Conservation (phyloP, 2,888 invertebrate genomes). For the Ennomos quercinarius region DNA sequence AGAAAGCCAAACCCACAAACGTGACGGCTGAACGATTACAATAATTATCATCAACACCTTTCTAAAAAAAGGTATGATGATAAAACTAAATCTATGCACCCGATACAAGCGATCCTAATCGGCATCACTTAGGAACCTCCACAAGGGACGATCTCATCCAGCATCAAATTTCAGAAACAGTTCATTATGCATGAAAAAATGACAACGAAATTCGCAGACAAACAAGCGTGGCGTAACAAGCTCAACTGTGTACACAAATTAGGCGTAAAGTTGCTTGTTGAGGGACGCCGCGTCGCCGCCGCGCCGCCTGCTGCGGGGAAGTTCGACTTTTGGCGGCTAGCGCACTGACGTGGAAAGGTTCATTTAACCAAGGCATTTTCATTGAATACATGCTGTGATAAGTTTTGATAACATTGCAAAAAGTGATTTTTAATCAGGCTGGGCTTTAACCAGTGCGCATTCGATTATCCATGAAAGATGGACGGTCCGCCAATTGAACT, state of each 20-base stretch:
- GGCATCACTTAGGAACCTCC: slow-evolving; percentile 1
- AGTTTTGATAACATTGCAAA: no score
- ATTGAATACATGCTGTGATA: neutral
- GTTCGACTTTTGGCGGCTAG: slow-evolving; percentile 22
- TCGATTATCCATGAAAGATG: no score
- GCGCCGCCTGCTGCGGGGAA: neutral
- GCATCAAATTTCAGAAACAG: slow-evolving; percentile 32
- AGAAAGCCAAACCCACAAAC: no score
- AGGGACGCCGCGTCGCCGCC: slow-evolving; percentile 20
- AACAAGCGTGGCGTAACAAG: slow-evolving; percentile 53
- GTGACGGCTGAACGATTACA: no score
- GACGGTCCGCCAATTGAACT: no score
- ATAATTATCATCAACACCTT: no score
- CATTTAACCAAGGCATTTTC: slow-evolving; percentile 4
- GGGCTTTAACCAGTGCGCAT: no score
- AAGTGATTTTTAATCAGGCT: no score
- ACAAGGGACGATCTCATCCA: slow-evolving; percentile 13
- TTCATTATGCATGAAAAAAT: slow-evolving; percentile 44
- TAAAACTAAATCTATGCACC: no score
- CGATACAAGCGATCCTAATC: no score
- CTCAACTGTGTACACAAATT: slow-evolving; percentile 54
- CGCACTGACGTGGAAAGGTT: slow-evolving; percentile 6
- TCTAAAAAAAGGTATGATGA: no score
- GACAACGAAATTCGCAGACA: slow-evolving; percentile 40
- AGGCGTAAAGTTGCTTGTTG: slow-evolving; percentile 42